Evolutionary conservation across 2,797 vertebrate genomes (phyloP).

Genomic region (Phrynocephalus forsythii): DNA sequence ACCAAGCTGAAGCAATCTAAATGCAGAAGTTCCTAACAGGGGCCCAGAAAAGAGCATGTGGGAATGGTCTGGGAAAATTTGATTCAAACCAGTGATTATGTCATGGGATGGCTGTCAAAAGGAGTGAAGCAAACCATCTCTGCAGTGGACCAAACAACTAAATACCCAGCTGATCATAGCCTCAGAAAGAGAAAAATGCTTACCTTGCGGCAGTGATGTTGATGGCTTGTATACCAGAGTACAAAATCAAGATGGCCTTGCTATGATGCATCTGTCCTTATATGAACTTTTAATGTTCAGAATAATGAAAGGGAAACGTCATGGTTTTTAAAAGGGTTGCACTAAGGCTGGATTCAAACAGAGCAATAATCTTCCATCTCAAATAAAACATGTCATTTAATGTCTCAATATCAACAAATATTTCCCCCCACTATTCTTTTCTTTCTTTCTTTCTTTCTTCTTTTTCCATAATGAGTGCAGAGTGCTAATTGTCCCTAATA

Average conservation of each 20-base stretch:
- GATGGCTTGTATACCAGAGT: neutral
- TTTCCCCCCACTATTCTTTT: slow-evolving; percentile 11
- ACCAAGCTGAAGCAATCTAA: too few relatives aligned
- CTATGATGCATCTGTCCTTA: neutral
- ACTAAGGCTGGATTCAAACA: slow-evolving; percentile 19
- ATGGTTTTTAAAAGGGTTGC: fast-evolving
- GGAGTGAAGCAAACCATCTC: too few relatives aligned
- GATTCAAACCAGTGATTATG: too few relatives aligned
- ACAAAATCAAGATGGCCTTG: neutral
- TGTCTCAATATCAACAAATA: slow-evolving; percentile 32
- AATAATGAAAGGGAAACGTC: neutral
- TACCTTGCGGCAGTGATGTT: neutral
- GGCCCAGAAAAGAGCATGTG: too few relatives aligned
- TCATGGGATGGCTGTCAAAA: too few relatives aligned
- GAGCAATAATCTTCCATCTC: slow-evolving; percentile 16
- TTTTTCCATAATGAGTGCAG: slow-evolving; percentile 27
- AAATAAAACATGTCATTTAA: slow-evolving; percentile 31
- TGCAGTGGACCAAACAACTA: too few relatives aligned
- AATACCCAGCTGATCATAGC: too few relatives aligned
- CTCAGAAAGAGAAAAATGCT: neutral
- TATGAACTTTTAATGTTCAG: neutral
- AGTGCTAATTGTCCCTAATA: slow-evolving; percentile 66
- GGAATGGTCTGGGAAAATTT: too few relatives aligned
- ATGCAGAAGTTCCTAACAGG: too few relatives aligned
- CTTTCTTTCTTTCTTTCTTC: slow-evolving; percentile 44